A percentile compares a stretch with the other conserved stretches of the same genome.
Evolutionary conservation across 2,113 vertebrate genomes (phyloP).

Genomic region (Leptobrachium leishanense): DNA sequence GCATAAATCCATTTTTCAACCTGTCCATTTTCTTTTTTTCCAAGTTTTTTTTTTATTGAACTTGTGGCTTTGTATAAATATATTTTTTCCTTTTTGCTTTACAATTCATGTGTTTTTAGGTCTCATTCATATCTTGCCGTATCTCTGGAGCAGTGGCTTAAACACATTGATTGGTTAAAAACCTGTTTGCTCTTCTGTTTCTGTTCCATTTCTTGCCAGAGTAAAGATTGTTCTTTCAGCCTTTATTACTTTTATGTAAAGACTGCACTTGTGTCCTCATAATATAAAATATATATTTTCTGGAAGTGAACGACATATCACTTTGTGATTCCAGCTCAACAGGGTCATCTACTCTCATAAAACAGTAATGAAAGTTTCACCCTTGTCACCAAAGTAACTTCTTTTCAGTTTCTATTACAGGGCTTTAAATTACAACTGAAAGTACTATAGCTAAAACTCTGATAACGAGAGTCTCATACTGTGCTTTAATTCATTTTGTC

Average conservation of each 20-base stretch:
- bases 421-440: not conserved
- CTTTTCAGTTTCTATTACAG: not conserved
- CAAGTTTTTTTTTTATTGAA: not conserved
- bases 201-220: not conserved
- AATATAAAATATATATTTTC: not conserved
- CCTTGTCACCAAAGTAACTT: not conserved
- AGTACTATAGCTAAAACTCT: not conserved
- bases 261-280: not conserved
- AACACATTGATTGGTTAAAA: not conserved
- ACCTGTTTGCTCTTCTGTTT: not conserved
- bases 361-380: constrained; percentile 1
- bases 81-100: not conserved
- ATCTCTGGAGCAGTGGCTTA: not conserved
- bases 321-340: not conserved
- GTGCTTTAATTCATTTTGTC: not conserved
- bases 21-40: not conserved
- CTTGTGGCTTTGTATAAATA: not conserved
- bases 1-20: not conserved
- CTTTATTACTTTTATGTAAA: not conserved
- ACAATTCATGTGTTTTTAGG: not conserved
- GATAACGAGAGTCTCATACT: not conserved
- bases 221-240: constrained; percentile 1
- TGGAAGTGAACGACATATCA: not conserved
- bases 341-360: not conserved
- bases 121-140: not conserved